Evolutionary conservation across 53 echinoderm and acorn worm genomes (phyloP).

Genomic region (Paelopatides confundens): DNA sequence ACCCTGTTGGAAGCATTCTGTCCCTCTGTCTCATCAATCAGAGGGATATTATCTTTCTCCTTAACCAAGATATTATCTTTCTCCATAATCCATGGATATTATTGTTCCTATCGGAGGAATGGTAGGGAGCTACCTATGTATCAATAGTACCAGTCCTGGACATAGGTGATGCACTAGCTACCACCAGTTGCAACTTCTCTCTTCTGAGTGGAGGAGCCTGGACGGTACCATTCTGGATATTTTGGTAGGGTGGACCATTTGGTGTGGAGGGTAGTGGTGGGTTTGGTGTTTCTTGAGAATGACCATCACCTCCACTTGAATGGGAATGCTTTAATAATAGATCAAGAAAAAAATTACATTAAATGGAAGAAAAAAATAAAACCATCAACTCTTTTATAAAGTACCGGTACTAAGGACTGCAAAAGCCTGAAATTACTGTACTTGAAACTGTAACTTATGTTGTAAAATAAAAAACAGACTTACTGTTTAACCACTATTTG

Average conservation of each 20-base stretch:
- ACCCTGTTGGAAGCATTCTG: neutral
- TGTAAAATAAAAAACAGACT: no score
- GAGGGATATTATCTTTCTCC: constrained; percentile 21
- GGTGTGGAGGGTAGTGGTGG: constrained; percentile 37
- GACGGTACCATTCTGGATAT: neutral
- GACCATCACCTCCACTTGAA: neutral
- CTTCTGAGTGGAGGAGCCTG: constrained; percentile 26
- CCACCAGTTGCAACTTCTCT: constrained; percentile 5
- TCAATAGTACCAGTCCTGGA: constrained; percentile 76
- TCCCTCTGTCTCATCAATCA: constrained; percentile 14
- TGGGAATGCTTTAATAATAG: neutral
- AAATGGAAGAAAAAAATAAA: neutral
- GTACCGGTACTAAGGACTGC: no score
- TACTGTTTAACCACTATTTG: no score
- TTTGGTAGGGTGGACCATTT: constrained; percentile 23
- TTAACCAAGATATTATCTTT: constrained; percentile 55
- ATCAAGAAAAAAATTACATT: neutral
- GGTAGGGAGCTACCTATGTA: constrained; percentile 76
- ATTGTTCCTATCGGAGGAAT: constrained; percentile 69
- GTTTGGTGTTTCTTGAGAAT: neutral
- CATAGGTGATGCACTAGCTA: constrained; percentile 39
- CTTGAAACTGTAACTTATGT: no score
- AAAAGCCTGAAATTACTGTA: no score
- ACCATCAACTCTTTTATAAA: no score
- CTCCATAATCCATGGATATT: constrained; percentile 72